Conservation (phyloP, 2,888 invertebrate genomes). For the Drosophila tripunctata region DNA sequence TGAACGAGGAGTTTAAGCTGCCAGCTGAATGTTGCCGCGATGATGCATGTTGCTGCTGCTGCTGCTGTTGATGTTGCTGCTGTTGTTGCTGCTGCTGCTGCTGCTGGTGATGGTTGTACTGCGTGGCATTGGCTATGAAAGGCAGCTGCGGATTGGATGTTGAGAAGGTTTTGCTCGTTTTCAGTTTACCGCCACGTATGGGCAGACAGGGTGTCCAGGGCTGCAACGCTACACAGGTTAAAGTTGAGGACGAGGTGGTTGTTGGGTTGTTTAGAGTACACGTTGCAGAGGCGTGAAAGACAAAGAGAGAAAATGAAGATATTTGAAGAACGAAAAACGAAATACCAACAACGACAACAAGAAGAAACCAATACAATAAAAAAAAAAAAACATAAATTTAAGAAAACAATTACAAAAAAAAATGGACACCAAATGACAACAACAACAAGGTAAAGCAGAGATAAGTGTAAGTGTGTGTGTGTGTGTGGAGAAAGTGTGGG, state of each 20-base stretch:
- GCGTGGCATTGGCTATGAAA: conserved; percentile 78
- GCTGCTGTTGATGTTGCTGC: conserved; percentile 21
- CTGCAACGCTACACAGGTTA: conserved; percentile 81
- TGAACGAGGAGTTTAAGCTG: conserved; percentile 84
- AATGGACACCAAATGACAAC: conserved; percentile 19
- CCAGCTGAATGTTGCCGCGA: conserved; percentile 80
- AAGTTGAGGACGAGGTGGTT: conserved; percentile 27
- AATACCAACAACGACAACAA: conserved; percentile 67
- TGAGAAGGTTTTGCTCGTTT: conserved; percentile 84
- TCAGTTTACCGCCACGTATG: conserved; percentile 84
- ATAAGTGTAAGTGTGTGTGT: neutral
- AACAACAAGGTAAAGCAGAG: conserved; percentile 39
- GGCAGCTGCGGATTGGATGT: conserved; percentile 85
- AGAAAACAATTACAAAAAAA: conserved; percentile 15
- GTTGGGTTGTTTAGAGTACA: conserved; percentile 52
- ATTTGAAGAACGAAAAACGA: conserved; percentile 78
- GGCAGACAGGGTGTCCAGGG: conserved; percentile 85
- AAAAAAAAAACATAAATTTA: conserved; percentile 14
- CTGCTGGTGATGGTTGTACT: conserved; percentile 54
- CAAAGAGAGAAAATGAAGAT: conserved; percentile 81
- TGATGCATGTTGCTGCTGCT: conserved; percentile 17
- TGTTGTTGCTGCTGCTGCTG: conserved; percentile 44
- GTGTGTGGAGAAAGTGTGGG: conserved; percentile 1
- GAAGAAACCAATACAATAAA: conserved; percentile 37
- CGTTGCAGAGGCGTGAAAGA: conserved; percentile 61